A percentile compares a stretch with the other conserved stretches of the same genome.
Evolutionary conservation across 2,113 vertebrate genomes (phyloP).

Genomic region (Calyptomena viridis): DNA sequence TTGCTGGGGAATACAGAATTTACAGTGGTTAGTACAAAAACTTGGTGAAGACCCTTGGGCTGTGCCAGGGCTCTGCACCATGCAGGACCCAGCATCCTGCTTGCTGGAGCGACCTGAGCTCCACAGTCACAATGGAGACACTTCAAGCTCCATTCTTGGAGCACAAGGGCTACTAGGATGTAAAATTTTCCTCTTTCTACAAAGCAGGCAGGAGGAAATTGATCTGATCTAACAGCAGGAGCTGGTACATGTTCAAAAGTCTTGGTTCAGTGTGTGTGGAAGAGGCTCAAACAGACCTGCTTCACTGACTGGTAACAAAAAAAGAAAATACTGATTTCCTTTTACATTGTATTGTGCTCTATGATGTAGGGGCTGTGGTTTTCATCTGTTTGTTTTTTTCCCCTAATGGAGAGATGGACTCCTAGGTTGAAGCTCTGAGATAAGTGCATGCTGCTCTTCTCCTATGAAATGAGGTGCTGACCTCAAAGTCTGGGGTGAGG

Average conservation of each 20-base stretch:
- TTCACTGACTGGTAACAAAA: background rate
- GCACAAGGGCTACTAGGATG: background rate
- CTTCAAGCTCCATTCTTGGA: background rate
- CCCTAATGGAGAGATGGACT: background rate
- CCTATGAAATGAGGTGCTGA: background rate
- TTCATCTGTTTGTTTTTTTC: background rate
- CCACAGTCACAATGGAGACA: background rate
- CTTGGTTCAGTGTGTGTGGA: background rate
- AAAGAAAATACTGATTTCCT: background rate
- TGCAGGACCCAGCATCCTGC: background rate
- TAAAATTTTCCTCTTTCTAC: background rate
- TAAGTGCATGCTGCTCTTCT: background rate
- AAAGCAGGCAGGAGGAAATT: background rate
- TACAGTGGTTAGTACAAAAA: background rate
- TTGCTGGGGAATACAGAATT: background rate
- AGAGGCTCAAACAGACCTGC: background rate
- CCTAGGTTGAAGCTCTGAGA: background rate
- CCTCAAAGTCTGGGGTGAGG: background rate
- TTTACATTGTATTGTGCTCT: background rate
- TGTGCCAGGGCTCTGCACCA: background rate
- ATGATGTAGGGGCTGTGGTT: fast-evolving
- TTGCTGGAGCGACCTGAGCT: background rate
- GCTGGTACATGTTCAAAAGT: background rate
- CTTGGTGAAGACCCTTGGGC: background rate
- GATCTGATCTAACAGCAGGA: background rate